Evolutionary conservation across 2,888 invertebrate genomes (phyloP).

Genomic region (Leuctra nigra): DNA sequence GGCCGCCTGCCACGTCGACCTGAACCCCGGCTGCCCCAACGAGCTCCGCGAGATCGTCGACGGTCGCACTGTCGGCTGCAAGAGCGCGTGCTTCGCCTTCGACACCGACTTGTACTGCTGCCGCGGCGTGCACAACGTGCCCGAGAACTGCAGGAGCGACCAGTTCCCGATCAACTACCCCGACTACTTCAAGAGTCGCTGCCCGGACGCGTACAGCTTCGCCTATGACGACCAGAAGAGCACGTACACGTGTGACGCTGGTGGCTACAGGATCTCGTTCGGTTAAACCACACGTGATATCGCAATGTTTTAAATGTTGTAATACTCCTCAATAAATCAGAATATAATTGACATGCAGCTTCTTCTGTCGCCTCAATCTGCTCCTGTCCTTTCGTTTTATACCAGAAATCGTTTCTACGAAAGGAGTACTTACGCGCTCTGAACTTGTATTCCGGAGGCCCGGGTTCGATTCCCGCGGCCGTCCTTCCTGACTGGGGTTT

Average conservation of each 20-base stretch:
- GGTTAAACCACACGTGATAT: too few species aligned
- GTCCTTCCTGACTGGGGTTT: too few species aligned
- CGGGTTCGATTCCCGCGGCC: too few species aligned
- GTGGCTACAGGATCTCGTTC: conserved; percentile 19
- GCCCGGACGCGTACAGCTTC: conserved; percentile 48
- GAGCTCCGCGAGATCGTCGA: conserved; percentile 32
- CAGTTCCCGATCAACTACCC: conserved; percentile 40
- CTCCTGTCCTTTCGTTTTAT: too few species aligned
- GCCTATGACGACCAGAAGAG: conserved; percentile 47
- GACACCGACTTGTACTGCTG: conserved; percentile 45
- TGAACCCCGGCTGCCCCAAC: conserved; percentile 39
- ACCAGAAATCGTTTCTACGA: too few species aligned
- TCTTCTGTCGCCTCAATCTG: too few species aligned
- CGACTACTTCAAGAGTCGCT: conserved; percentile 41
- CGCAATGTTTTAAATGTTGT: too few species aligned
- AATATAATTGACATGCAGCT: too few species aligned
- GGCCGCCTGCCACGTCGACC: conserved; percentile 36
- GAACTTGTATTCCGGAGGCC: too few species aligned
- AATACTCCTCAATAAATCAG: too few species aligned
- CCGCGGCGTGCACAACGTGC: conserved; percentile 38
- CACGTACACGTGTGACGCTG: conserved; percentile 40
- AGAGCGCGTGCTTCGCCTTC: conserved; percentile 43
- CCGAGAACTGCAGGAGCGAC: conserved; percentile 38
- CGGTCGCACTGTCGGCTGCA: conserved; percentile 39
- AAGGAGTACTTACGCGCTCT: too few species aligned